Evolutionary conservation across 2,888 invertebrate species (phyloP), one percentile per base, ranked within the genome.

Genomic region (Tridacna gigas): DNA sequence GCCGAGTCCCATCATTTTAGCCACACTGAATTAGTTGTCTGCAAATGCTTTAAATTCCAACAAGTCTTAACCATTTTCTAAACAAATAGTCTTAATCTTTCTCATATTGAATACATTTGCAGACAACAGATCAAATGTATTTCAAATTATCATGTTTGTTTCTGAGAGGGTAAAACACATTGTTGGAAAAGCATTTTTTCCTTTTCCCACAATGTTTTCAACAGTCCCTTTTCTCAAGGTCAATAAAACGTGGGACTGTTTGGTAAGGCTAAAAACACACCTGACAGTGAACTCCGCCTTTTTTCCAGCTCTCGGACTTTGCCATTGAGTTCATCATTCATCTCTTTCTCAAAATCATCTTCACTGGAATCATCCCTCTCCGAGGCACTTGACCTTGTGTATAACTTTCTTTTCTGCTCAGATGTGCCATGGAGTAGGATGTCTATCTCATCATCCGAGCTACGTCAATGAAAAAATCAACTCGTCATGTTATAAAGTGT

Each of bases 261-360:
- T 56, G 56, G 11, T 56, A 56, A 56, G 56, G 56, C 56, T 20
- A 5, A 56, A 56, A 56, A 71, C 71, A 20, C 73, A 86, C 86
- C 86, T 63, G 84, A 77, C 4, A 85, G n/a, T 7, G 87, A 87
- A 28, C 84, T 75, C 51, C 87, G 66, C n/a, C 86, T 83, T 86
- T 90, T 90, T 84, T 93, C 93, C 25, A 94, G 45, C 26, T 89
- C 85, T 79, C 89, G 80, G 51, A 94, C 90, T 47, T 89, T 92
- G 7, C 90, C 85, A 86, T 91, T 88, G 0, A 94, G 86, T 80
- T 94, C 94, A n/a, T 88, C 87, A 63, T 92, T 91, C 94, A 94
- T 94, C 84, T 94, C 93, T 78, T 92, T 93, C 83, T 94, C 94
- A 91, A 94, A 94, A 25, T 94, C 94, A 91, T 94, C 94, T 77